Conservation (phyloP, 2,113 vertebrate species). For the Sebastes fasciatus region DNA sequence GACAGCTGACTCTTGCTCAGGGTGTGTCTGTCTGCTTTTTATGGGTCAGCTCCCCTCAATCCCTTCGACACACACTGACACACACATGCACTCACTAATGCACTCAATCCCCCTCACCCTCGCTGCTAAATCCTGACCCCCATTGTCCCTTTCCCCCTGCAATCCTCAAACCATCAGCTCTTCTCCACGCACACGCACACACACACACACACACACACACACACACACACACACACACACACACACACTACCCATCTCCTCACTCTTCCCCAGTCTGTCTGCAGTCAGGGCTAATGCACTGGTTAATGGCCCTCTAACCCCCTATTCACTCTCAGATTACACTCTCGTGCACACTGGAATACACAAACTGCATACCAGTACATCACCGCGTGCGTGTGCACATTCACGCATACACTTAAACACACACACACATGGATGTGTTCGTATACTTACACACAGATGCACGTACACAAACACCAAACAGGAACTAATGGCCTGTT, state of each 20-base stretch:
- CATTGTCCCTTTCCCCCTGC: conserved; percentile 71
- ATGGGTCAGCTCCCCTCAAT: conserved; percentile 74
- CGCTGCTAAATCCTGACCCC: conserved; percentile 70
- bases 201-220: conserved; percentile 28
- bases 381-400: conserved; percentile 18
- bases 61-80: conserved; percentile 57
- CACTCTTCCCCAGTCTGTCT: conserved; percentile 39
- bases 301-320: conserved; percentile 73
- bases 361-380: conserved; percentile 25
- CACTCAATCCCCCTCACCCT: conserved; percentile 70
- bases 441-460: not conserved
- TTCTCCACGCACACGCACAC: conserved; percentile 22
- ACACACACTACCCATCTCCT: not conserved
- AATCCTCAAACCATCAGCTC: conserved; percentile 61
- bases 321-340: conserved; percentile 77
- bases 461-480: conserved; percentile 20
- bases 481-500: conserved; percentile 58
- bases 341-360: conserved; percentile 21
- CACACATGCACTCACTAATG: conserved; percentile 68
- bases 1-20: conserved; percentile 35
- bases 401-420: not conserved
- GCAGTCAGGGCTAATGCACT: conserved; percentile 71
- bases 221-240: conserved; percentile 5
- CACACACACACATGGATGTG: conserved; percentile 1
- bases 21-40: conserved; percentile 65